Conservation (phyloP, 2,888 invertebrate species). For the Minunthozetes semirufus region DNA sequence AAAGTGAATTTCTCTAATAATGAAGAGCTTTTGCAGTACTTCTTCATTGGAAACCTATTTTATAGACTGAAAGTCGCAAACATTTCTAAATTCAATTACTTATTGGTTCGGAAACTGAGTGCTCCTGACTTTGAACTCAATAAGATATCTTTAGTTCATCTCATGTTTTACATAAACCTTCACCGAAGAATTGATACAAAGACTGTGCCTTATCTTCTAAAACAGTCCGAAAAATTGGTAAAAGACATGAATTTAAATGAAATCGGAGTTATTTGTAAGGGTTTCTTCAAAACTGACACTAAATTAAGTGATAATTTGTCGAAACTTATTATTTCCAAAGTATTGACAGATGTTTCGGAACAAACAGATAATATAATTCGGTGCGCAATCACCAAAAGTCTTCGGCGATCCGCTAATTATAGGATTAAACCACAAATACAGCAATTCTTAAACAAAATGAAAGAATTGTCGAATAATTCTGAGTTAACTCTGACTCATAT, state of each 20-base stretch:
- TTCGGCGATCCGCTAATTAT: background rate
- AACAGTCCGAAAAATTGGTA: background rate
- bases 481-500: background rate
- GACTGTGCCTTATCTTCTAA: background rate
- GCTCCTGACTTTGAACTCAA: background rate
- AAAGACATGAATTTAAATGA: slow-evolving; percentile 1
- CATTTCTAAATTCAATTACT: background rate
- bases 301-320: background rate
- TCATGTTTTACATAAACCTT: slow-evolving; percentile 21
- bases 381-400: background rate
- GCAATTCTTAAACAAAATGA: background rate
- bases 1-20: background rate
- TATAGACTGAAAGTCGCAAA: background rate
- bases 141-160: slow-evolving; percentile 2
- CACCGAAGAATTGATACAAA: background rate
- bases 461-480: background rate
- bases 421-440: background rate
- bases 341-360: background rate
- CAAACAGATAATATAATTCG: background rate
- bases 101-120: slow-evolving; percentile 9
- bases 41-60: background rate
- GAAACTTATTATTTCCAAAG: background rate
- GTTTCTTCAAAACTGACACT: background rate
- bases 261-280: background rate
- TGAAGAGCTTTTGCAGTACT: background rate